Evolutionary conservation across 2,113 vertebrate species (phyloP).

Genomic region (Neogale vison): DNA sequence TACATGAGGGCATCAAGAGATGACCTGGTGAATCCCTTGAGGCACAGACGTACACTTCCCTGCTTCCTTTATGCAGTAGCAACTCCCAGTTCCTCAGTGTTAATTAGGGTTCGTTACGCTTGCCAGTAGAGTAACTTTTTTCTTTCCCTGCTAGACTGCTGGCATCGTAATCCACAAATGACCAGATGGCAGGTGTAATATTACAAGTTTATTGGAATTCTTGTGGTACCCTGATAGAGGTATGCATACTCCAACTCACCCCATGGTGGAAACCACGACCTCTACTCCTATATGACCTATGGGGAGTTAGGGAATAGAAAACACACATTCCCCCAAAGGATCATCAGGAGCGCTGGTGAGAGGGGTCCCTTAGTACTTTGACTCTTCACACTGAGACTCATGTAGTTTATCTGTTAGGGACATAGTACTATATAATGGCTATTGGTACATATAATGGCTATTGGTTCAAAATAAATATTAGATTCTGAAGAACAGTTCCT

Average conservation of each 20-base stretch:
- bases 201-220: background rate
- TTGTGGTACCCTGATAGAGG: background rate
- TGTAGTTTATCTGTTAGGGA: background rate
- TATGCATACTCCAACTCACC: background rate
- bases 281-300: background rate
- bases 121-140: background rate
- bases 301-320: background rate
- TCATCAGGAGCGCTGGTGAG: background rate
- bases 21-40: background rate
- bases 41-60: background rate
- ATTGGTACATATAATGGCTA: background rate
- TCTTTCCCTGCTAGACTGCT: background rate
- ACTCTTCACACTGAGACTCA: background rate
- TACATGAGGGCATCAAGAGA: background rate
- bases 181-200: background rate
- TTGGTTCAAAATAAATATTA: constrained; percentile 14
- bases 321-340: background rate
- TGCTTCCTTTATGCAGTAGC: background rate
- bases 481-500: background rate
- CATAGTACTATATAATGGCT: background rate
- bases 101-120: background rate
- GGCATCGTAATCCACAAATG: background rate
- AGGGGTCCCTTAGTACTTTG: background rate
- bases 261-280: background rate
- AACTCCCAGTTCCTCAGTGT: background rate